Evolutionary conservation across 2,113 vertebrate genomes (phyloP), one percentile per base, ranked within the genome.

Genomic region (Fregata magnificens): DNA sequence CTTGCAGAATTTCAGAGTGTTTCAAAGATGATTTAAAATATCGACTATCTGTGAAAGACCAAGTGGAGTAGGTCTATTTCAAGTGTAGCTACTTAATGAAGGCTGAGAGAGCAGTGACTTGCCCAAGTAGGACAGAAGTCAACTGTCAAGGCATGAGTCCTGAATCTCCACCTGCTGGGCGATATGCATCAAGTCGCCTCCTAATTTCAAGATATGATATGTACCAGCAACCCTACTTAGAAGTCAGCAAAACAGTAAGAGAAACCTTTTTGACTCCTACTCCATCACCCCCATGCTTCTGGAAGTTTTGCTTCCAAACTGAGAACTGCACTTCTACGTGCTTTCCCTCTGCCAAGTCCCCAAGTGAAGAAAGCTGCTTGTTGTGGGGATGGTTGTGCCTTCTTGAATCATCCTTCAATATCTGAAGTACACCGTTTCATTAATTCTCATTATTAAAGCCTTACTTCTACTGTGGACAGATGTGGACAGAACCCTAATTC

Each of bases 1-100:
- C 55, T 94, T 93, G 93, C 92, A 94, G 76, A 70, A 95, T 94
- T 96, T 93, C 88, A 47, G 58, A 77, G 31, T 38, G 40, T 80
- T 93, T 93, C 66, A 56, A 87, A 90, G 50, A 80, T 34, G 14
- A 80, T 83, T 95, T 90, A 66, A 90, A 94, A 88, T 74, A 92
- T 78, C 34, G 67, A 73, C 26, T 45, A 16, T 40, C 63, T 2
- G 2, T 92, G 82, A 73, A 94, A 93, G 38, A 71, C 19, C 0
- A 13, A 77, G 58, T 40, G 19, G 71, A 93, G 83, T 49, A 78
- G 4, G 10, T 63, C 42, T 21, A 9, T 86, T 88, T 96, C 63
- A 86, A 88, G 47, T 47, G 26, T 16, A 77, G 58, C 34, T 73
- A 34, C 56, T 82, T 85, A 90, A 79, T 16, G 36, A 91, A 89